These are phyloP conservation scores for Hydrochoerus hydrochaeris DNA, from an alignment of 2,113 vertebrate genomes.

Conservation along the genomic window DNA sequence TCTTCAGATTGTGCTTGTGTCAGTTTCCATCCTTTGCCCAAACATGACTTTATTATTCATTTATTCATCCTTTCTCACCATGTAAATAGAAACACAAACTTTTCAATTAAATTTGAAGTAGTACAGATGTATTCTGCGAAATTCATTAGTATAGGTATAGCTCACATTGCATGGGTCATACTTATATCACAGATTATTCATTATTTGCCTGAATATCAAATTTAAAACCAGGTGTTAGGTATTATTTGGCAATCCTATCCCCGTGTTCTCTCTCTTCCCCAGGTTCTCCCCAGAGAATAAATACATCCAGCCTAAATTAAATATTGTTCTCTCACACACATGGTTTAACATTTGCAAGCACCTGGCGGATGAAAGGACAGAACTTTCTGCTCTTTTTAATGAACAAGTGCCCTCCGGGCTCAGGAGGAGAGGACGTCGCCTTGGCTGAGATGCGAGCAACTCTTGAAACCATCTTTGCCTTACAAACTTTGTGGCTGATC, in stretches of 20 bases:
- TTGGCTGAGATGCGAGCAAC: neutral
- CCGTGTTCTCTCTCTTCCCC: neutral
- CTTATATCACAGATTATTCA: neutral
- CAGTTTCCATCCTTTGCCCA: neutral
- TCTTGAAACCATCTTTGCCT: slow-evolving; percentile 9
- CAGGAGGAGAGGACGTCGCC: neutral
- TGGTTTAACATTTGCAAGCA: neutral
- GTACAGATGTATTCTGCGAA: no score
- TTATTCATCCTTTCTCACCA: neutral
- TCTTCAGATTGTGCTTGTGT: neutral
- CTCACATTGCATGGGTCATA: neutral
- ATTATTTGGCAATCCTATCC: neutral
- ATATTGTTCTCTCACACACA: neutral
- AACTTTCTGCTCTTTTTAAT: slow-evolving; percentile 11
- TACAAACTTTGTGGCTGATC: slow-evolving; percentile 70
- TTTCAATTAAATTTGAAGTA: neutral
- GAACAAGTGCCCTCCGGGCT: neutral
- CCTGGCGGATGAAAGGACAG: neutral
- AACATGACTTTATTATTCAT: neutral
- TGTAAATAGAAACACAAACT: neutral
- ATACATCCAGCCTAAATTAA: slow-evolving; percentile 34
- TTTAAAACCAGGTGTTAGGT: neutral
- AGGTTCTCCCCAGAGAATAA: slow-evolving; percentile 6
- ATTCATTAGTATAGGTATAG: neutral
- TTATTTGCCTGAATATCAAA: neutral